Percentiles rank a stretch among this genome's conserved stretches.
phyloP scores from a whole-genome alignment of 1,140 invertebrate genomes.

The Aphidius ervi region DNA sequence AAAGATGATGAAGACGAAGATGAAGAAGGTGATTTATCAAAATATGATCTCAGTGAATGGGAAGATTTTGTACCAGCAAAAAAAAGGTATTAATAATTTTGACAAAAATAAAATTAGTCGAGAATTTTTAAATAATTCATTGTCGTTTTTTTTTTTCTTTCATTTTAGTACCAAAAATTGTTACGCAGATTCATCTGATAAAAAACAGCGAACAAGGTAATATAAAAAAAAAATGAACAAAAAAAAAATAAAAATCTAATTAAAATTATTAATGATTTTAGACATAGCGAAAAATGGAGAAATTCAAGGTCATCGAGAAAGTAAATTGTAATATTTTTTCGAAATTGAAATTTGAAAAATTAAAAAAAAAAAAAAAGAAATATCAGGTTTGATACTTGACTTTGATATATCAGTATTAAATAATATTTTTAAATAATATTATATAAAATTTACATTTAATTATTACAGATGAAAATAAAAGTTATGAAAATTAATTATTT shows the following conservation, averaged over 20 bases:
- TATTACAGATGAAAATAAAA: no score
- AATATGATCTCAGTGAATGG: constrained; percentile 76
- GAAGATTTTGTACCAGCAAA: constrained; percentile 54
- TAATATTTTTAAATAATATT: no score
- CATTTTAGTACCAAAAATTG: constrained; percentile 38
- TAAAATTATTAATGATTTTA: constrained; percentile 1
- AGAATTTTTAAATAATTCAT: constrained; percentile 9
- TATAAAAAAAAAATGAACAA: not conserved
- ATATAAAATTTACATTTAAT: no score
- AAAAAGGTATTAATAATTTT: constrained; percentile 36
- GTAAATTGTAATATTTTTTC: constrained; percentile 19
- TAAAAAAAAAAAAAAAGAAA: constrained; percentile 26
- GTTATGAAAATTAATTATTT: not conserved
- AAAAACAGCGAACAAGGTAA: constrained; percentile 44
- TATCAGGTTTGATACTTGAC: constrained; percentile 39
- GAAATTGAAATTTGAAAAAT: no score
- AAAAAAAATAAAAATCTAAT: no score
- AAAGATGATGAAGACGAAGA: constrained; percentile 59
- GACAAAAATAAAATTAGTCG: not conserved
- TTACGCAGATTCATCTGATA: constrained; percentile 24
- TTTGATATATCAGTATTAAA: constrained; percentile 10
- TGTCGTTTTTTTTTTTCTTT: constrained; percentile 19
- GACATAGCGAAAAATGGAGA: constrained; percentile 37
- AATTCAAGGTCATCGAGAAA: constrained; percentile 38
- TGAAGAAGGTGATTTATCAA: constrained; percentile 74